A percentile compares a stretch with the other conserved stretches of the same genome.
Conservation (phyloP, 2,888 invertebrate species). For the Heliconius charithonia region DNA sequence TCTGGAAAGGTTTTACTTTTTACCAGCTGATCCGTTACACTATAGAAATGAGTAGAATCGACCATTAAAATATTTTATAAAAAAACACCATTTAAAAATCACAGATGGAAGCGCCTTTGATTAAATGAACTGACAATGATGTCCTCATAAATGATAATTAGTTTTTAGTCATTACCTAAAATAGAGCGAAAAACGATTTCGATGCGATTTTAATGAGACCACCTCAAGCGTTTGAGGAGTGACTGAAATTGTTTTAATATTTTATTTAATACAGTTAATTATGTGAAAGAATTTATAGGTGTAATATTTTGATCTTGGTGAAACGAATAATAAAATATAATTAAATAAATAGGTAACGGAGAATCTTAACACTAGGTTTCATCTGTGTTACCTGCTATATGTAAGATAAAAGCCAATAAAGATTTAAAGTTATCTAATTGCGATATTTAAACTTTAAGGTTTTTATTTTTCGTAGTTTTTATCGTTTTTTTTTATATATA, state of each 20-base stretch:
- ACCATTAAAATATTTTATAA: background rate
- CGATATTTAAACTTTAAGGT: too few relatives aligned
- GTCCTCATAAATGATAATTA: conserved; percentile 29
- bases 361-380: too few relatives aligned
- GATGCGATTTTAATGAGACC: conserved; percentile 32
- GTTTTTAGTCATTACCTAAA: conserved; percentile 30
- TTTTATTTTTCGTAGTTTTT: too few relatives aligned
- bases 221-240: background rate
- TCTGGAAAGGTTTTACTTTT: background rate
- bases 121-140: conserved; percentile 36
- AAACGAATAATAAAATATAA: too few relatives aligned
- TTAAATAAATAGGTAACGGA: too few relatives aligned
- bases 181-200: conserved; percentile 23
- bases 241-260: conserved; percentile 3
- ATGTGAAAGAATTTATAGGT: background rate
- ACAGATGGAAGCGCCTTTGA: conserved; percentile 16
- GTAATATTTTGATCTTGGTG: background rate
- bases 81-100: background rate
- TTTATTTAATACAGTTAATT: background rate
- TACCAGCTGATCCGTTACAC: background rate
- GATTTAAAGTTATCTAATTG: too few relatives aligned
- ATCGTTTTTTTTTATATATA: too few relatives aligned
- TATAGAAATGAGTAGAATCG: conserved; percentile 3
- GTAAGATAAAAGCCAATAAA: too few relatives aligned
- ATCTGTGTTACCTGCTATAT: too few relatives aligned